Evolutionary conservation across 2,797 vertebrate species (phyloP), one percentile per base, ranked within the genome.

Genomic region (Gobio occitaniae): DNA sequence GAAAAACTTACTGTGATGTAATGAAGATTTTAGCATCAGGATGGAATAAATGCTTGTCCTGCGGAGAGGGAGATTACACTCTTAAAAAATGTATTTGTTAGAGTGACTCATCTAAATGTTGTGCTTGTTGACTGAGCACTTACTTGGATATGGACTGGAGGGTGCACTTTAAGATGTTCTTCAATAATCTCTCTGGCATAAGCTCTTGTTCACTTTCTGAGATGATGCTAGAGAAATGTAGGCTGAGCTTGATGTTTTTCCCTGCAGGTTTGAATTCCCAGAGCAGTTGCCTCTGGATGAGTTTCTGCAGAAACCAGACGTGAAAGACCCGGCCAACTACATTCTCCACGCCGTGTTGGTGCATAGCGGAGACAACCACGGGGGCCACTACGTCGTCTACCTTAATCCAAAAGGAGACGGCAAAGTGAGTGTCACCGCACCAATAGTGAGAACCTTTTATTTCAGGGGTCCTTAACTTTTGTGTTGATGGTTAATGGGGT

Each of bases 321-420:
- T 96, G 52, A 99, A 99, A 95, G 98, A 99, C 91, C 97, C 98
- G 9, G 98, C 98, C 21, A 99, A 99, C 94, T 99, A 99, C 92
- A 99, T 99, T 88, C 95, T 99, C 75, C 98, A 99, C 0, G 98
- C 98, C 3, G 98, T 99, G 87, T 93, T 99, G 36, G 98, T 99
- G 78, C 98, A 99, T 93, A 99, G 98, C 86, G 98, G 98, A 68
- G 98, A 99, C 94, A 99, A 99, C 95, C 98, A 99, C 56, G 98
- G 98, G 1, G 98, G 98, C 90, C 98, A 99, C 94, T 99, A 99
- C 1, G 98, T 99, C 94, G 98, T 99, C 94, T 99, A 99, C 93
- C 96, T 99, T 86, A 99, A 99, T 92, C 98, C 98, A 65, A 99
- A 98, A 94, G 98, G 98, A 86, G 98, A 99, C 89, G 96, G 97